A percentile compares a stretch with the other conserved stretches of the same genome.
These are phyloP conservation scores for Trimorus sp. DNA, from an alignment of 2,888 invertebrate genomes.

Conservation along the genomic window DNA sequence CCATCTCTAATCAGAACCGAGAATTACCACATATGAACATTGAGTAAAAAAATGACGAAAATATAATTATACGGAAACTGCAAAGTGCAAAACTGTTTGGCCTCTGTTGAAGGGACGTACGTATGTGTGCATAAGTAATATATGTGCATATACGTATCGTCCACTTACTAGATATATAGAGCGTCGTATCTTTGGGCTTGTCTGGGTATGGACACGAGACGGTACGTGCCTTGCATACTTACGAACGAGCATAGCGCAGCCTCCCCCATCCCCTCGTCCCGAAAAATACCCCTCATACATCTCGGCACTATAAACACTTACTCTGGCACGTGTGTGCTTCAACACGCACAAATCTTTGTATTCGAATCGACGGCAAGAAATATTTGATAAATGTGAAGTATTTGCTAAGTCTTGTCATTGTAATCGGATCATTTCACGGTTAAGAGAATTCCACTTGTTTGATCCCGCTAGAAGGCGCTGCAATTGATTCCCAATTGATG, in stretches of 20 bases:
- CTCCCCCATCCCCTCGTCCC: slow-evolving; percentile 50
- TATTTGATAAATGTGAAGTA: slow-evolving; percentile 52
- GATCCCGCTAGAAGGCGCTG: background rate
- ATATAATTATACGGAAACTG: slow-evolving; percentile 24
- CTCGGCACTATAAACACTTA: slow-evolving; percentile 33
- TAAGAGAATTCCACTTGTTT: slow-evolving; percentile 12
- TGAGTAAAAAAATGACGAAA: slow-evolving; percentile 24
- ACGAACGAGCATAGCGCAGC: slow-evolving; percentile 72
- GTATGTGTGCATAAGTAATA: slow-evolving; percentile 45
- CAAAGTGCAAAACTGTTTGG: slow-evolving; percentile 34
- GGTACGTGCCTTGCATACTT: slow-evolving; percentile 80
- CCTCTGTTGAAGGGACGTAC: slow-evolving; percentile 21
- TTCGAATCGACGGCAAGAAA: slow-evolving; percentile 45
- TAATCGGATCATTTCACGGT: slow-evolving; percentile 27
- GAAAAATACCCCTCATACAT: slow-evolving; percentile 63
- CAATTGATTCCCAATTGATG: slow-evolving; percentile 26
- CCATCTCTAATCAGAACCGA: background rate
- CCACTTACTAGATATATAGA: slow-evolving; percentile 57
- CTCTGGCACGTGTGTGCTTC: slow-evolving; percentile 15
- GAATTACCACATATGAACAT: slow-evolving; percentile 15
- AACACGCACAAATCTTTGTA: slow-evolving; percentile 41
- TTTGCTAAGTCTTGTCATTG: slow-evolving; percentile 42
- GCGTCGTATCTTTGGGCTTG: slow-evolving; percentile 66
- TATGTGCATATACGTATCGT: slow-evolving; percentile 38
- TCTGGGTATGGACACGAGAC: slow-evolving; percentile 80